phyloP scores from a whole-genome alignment of 2,797 vertebrate species.

The Chanos chanos region DNA sequence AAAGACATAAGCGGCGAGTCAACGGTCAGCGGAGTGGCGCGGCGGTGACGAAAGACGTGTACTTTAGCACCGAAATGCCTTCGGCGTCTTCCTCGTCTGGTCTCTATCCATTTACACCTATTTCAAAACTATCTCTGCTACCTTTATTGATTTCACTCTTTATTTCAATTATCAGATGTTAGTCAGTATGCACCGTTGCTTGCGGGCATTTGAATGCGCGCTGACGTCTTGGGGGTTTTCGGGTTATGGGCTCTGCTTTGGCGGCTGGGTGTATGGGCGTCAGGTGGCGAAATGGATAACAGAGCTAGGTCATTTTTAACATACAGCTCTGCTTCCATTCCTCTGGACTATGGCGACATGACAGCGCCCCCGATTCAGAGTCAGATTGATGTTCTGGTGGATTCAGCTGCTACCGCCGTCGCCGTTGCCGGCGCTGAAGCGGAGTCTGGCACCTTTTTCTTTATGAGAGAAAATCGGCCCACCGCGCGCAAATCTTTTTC shows the following conservation, averaged over 20 bases:
- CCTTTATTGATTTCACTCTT: constrained; percentile 64
- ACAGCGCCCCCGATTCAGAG: constrained; percentile 10
- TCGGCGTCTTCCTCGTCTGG: constrained; percentile 24
- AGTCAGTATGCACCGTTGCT: constrained; percentile 9
- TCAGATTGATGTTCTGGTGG: constrained; percentile 19
- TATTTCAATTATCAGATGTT: constrained; percentile 70
- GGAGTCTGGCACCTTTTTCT: not conserved
- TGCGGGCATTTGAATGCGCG: constrained; percentile 8
- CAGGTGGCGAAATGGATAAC: constrained; percentile 21
- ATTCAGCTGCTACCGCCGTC: not conserved
- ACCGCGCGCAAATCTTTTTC: no score
- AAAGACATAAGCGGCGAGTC: no score
- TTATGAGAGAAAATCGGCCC: constrained; percentile 9
- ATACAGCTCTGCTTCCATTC: constrained; percentile 14
- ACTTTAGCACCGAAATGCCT: constrained; percentile 36
- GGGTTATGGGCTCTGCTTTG: constrained; percentile 3
- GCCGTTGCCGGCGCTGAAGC: no score
- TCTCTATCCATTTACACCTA: constrained; percentile 38
- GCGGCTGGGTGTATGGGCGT: not conserved
- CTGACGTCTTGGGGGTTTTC: not conserved
- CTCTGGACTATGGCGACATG: constrained; percentile 29
- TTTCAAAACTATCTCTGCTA: constrained; percentile 33
- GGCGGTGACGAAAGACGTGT: constrained; percentile 19
- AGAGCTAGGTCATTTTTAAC: constrained; percentile 26
- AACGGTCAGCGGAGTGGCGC: no score